A percentile compares a stretch with the other conserved stretches of the same genome.
These are phyloP conservation scores for Cosmia pyralina DNA, from an alignment of 2,888 invertebrate genomes.

Conservation along the genomic window DNA sequence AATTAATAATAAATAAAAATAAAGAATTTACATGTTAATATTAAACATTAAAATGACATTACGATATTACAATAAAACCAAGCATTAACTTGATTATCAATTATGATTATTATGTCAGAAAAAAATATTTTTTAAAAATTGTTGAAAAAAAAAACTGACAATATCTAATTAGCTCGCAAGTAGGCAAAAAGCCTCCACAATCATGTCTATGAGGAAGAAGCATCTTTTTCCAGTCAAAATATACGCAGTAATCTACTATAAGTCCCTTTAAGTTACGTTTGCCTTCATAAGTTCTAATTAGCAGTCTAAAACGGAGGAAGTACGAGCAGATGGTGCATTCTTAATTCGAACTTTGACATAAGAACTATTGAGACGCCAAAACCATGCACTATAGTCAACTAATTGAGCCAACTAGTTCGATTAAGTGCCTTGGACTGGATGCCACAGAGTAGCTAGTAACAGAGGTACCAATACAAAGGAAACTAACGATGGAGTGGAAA, in stretches of 20 bases:
- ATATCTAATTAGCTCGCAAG: background rate
- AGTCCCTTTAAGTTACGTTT: background rate
- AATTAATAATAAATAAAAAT: too few relatives aligned
- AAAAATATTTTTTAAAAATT: too few relatives aligned
- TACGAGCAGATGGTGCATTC: constrained; percentile 45
- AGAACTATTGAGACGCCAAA: constrained; percentile 64
- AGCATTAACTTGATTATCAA: too few relatives aligned
- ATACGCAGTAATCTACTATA: background rate
- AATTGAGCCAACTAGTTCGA: constrained; percentile 63
- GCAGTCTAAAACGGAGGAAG: constrained; percentile 5
- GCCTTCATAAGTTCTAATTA: constrained; percentile 16
- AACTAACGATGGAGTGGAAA: background rate
- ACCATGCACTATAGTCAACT: constrained; percentile 62
- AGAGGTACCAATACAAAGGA: constrained; percentile 13
- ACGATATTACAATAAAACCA: too few relatives aligned
- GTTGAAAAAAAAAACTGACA: too few relatives aligned
- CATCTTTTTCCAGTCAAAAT: background rate
- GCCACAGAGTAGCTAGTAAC: constrained; percentile 15
- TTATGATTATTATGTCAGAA: too few relatives aligned
- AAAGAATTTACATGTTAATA: too few relatives aligned
- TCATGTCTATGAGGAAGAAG: too few relatives aligned
- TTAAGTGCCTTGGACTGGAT: constrained; percentile 50
- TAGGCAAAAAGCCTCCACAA: background rate
- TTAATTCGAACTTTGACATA: constrained; percentile 54
- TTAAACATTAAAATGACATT: too few relatives aligned